Conservation (phyloP, 2,113 vertebrate genomes). For the Lota lota region DNA sequence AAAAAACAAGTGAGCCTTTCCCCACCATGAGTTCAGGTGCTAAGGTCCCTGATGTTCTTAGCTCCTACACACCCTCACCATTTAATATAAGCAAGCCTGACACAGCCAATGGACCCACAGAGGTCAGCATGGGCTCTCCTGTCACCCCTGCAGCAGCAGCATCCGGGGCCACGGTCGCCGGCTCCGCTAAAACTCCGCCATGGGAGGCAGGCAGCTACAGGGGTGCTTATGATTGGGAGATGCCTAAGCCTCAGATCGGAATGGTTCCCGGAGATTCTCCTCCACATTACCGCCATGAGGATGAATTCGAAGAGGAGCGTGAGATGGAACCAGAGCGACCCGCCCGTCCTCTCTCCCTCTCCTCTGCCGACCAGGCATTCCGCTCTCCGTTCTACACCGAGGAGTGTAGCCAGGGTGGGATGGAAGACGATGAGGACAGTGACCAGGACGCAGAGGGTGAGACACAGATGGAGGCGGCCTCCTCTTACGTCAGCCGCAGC, state of each 20-base stretch:
- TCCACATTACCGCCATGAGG: slow-evolving; percentile 73
- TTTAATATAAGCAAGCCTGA: slow-evolving; percentile 59
- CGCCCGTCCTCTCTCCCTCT: slow-evolving; percentile 78
- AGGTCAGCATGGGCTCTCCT: slow-evolving; percentile 70
- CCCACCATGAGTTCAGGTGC: slow-evolving; percentile 32
- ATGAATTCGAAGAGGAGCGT: slow-evolving; percentile 75
- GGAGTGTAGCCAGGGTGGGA: slow-evolving; percentile 49
- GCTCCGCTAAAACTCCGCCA: slow-evolving; percentile 47
- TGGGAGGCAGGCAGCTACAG: slow-evolving; percentile 63
- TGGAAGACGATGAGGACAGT: slow-evolving; percentile 56
- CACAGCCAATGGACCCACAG: slow-evolving; percentile 80
- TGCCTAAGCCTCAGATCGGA: slow-evolving; percentile 61
- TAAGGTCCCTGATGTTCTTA: slow-evolving; percentile 63
- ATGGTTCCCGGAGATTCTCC: slow-evolving; percentile 72
- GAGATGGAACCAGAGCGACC: slow-evolving; percentile 78
- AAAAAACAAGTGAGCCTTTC: slow-evolving; percentile 39
- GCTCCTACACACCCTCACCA: slow-evolving; percentile 60
- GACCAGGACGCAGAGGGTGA: slow-evolving; percentile 70
- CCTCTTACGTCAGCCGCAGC: slow-evolving; percentile 61
- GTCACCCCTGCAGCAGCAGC: slow-evolving; percentile 30
- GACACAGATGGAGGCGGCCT: slow-evolving; percentile 59
- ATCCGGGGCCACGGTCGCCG: slow-evolving; percentile 41
- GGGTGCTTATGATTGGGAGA: slow-evolving; percentile 67
- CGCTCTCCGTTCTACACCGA: slow-evolving; percentile 68
- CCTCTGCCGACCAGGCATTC: slow-evolving; percentile 79